A percentile compares a stretch with the other conserved stretches of the same genome.
These are phyloP conservation scores for Labrus mixtus DNA, from an alignment of 2,113 vertebrate species.

Conservation along the genomic window DNA sequence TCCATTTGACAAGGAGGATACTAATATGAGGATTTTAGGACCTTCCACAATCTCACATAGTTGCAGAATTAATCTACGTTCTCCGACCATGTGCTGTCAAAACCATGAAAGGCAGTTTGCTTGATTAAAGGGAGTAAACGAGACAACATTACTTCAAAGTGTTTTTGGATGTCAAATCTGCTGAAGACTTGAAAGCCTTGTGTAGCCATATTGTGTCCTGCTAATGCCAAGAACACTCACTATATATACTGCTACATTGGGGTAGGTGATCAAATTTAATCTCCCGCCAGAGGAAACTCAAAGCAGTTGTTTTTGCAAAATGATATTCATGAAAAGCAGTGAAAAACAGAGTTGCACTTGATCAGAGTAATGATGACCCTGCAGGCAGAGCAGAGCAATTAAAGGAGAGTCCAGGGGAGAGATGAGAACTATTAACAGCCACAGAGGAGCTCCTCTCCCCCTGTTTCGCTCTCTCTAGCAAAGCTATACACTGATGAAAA, in stretches of 20 bases:
- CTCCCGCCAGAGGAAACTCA: conserved; percentile 64
- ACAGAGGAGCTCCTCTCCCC: conserved; percentile 72
- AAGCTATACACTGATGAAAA: conserved; percentile 75
- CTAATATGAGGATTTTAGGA: conserved; percentile 35
- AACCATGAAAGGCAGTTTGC: conserved; percentile 46
- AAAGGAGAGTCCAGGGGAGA: conserved; percentile 80
- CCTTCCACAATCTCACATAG: conserved; percentile 12
- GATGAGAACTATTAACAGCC: conserved; percentile 81
- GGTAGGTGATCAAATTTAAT: conserved; percentile 68
- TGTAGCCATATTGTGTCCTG: conserved; percentile 62
- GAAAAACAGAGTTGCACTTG: conserved; percentile 76
- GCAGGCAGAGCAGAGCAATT: conserved; percentile 81
- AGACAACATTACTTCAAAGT: conserved; percentile 62
- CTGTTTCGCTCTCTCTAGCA: conserved; percentile 49
- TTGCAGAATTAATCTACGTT: conserved; percentile 32
- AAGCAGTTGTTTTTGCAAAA: conserved; percentile 76
- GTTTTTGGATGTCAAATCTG: conserved; percentile 48
- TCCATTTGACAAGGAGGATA: conserved; percentile 33
- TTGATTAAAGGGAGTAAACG: conserved; percentile 64
- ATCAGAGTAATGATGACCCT: conserved; percentile 81
- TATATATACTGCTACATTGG: conserved; percentile 37
- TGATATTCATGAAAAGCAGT: conserved; percentile 77
- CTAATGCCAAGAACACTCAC: conserved; percentile 48
- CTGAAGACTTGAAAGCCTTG: conserved; percentile 55
- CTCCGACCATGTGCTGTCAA: conserved; percentile 57